phyloP scores from a whole-genome alignment of 2,797 vertebrate genomes.

The Macropodus opercularis region DNA sequence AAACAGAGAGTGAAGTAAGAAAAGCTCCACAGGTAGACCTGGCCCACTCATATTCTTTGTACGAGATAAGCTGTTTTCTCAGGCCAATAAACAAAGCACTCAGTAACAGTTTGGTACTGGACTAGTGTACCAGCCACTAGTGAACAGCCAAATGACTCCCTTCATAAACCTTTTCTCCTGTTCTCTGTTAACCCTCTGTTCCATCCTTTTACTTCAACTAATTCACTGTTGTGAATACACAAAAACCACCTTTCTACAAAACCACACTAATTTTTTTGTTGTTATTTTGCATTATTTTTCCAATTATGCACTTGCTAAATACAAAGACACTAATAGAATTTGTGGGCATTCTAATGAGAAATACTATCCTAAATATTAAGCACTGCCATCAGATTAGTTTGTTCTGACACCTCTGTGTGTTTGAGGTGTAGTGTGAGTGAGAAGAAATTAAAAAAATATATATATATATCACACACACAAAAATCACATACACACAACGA shows the following conservation, averaged over 20 bases:
- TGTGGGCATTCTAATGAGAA: constrained; percentile 4
- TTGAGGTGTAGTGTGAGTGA: constrained; percentile 49
- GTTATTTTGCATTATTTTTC: constrained; percentile 42
- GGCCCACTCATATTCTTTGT: constrained; percentile 29
- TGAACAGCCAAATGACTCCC: neutral
- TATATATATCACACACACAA: constrained; percentile 22
- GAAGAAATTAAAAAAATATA: constrained; percentile 37
- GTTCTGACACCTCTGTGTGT: constrained; percentile 11
- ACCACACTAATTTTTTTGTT: constrained; percentile 62
- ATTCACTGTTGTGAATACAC: constrained; percentile 13
- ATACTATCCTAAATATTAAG: constrained; percentile 22
- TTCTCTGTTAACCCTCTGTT: neutral
- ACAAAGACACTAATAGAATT: constrained; percentile 23
- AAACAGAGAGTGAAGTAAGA: constrained; percentile 35
- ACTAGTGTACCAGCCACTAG: neutral
- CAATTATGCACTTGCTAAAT: constrained; percentile 42
- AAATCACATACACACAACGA: constrained; percentile 15
- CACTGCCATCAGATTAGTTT: constrained; percentile 6
- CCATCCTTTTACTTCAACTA: neutral
- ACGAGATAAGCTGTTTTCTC: constrained; percentile 28
- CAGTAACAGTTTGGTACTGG: constrained; percentile 11
- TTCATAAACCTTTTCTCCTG: constrained; percentile 1
- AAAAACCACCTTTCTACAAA: constrained; percentile 28
- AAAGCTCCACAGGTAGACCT: constrained; percentile 56
- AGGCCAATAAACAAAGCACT: constrained; percentile 8